These are phyloP conservation scores for Bostrychus sinensis DNA, from an alignment of 2,113 vertebrate species.

Conservation along the genomic window DNA sequence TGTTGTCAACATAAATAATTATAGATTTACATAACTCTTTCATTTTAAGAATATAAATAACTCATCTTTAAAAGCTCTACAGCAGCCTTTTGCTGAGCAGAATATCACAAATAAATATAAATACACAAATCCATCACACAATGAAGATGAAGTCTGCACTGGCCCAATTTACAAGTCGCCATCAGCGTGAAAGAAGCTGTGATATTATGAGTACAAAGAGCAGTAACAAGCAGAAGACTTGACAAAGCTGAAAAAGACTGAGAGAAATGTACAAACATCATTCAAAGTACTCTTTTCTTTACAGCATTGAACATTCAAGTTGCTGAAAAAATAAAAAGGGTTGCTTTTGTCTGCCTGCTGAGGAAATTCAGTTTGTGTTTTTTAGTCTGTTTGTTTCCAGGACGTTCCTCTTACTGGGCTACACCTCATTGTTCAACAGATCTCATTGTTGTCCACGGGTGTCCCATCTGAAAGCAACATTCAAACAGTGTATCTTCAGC, in stretches of 20 bases:
- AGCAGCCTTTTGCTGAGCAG: neutral
- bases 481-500: conserved; percentile 75
- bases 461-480: conserved; percentile 4
- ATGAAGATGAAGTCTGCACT: neutral
- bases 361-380: neutral
- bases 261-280: conserved; percentile 19
- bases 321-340: conserved; percentile 19
- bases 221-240: conserved; percentile 17
- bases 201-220: conserved; percentile 29
- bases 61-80: neutral
- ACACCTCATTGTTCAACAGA: conserved; percentile 4
- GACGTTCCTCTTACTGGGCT: neutral
- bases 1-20: conserved; percentile 5
- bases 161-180: neutral
- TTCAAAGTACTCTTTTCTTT: neutral
- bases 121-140: neutral
- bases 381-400: conserved; percentile 4
- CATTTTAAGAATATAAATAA: conserved; percentile 9
- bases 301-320: conserved; percentile 41
- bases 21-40: neutral
- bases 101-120: conserved; percentile 5
- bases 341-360: neutral
- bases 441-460: neutral
- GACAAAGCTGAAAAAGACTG: conserved; percentile 19
- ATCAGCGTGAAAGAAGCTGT: neutral